These are phyloP conservation scores for Pterois miles DNA, from an alignment of 2,797 vertebrate species.

Conservation along the genomic window DNA sequence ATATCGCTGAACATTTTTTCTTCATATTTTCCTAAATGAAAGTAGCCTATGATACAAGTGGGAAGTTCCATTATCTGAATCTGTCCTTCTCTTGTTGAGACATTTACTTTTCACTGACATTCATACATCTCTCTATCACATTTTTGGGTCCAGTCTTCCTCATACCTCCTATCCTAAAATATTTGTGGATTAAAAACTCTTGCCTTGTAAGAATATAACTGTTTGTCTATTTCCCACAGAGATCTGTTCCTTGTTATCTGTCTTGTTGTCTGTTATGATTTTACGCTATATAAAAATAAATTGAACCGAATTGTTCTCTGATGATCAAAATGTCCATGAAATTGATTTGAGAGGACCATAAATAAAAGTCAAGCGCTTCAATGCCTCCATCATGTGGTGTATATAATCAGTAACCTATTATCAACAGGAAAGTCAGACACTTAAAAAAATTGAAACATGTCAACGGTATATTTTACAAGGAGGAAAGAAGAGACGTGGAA, in stretches of 20 bases:
- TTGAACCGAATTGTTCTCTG: neutral
- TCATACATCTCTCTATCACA: too few relatives aligned
- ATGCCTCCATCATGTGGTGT: neutral
- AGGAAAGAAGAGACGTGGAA: neutral
- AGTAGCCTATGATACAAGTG: too few relatives aligned
- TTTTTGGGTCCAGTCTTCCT: neutral
- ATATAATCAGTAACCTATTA: neutral
- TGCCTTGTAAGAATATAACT: neutral
- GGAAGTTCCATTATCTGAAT: too few relatives aligned
- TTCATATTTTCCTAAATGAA: too few relatives aligned
- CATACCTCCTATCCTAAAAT: neutral
- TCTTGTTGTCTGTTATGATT: neutral
- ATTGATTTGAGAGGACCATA: neutral
- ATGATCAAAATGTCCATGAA: neutral
- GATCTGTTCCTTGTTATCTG: neutral
- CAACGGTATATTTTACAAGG: neutral
- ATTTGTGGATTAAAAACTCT: neutral
- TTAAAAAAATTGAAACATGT: neutral
- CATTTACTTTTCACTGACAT: neutral
- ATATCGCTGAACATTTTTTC: too few relatives aligned
- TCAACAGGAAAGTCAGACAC: neutral
- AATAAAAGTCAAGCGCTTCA: neutral
- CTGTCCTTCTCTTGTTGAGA: neutral
- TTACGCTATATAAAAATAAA: too few relatives aligned
- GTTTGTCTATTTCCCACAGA: neutral